Conservation (phyloP, 2,888 invertebrate species). For the Spatulosminthurus flaviceps region DNA sequence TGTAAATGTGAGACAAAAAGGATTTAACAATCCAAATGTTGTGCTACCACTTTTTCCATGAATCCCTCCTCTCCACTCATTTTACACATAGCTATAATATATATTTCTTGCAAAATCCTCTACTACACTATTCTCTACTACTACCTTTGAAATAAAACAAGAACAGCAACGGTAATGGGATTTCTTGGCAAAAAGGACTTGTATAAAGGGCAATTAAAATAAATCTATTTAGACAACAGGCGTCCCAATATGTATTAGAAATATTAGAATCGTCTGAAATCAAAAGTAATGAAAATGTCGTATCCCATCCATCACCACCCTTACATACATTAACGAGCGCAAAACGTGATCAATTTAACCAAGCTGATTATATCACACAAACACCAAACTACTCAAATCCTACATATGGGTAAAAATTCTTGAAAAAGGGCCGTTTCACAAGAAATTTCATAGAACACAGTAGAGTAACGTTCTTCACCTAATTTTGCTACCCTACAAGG, state of each 20-base stretch:
- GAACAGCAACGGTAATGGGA: background rate
- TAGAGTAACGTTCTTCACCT: background rate
- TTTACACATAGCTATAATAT: too few relatives aligned
- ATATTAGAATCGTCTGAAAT: background rate
- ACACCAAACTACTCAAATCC: too few relatives aligned
- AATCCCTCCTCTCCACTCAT: too few relatives aligned
- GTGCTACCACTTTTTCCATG: conserved; percentile 26
- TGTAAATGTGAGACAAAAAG: background rate
- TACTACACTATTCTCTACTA: too few relatives aligned
- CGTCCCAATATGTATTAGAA: background rate
- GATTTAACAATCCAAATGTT: conserved; percentile 33
- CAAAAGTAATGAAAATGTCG: background rate
- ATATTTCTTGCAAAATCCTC: too few relatives aligned
- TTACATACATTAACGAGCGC: too few relatives aligned
- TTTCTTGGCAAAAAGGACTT: background rate
- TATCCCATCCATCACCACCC: background rate
- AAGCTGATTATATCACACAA: too few relatives aligned
- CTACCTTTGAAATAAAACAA: too few relatives aligned
- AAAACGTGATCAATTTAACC: background rate
- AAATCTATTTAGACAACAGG: conserved; percentile 4
- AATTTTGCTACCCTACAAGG: background rate
- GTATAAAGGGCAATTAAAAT: background rate
- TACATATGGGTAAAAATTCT: too few relatives aligned
- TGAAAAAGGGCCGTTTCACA: background rate
- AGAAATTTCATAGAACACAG: too few relatives aligned